These are phyloP conservation scores for Eutrigla gurnardus DNA, from an alignment of 2,797 vertebrate genomes.

Conservation along the genomic window DNA sequence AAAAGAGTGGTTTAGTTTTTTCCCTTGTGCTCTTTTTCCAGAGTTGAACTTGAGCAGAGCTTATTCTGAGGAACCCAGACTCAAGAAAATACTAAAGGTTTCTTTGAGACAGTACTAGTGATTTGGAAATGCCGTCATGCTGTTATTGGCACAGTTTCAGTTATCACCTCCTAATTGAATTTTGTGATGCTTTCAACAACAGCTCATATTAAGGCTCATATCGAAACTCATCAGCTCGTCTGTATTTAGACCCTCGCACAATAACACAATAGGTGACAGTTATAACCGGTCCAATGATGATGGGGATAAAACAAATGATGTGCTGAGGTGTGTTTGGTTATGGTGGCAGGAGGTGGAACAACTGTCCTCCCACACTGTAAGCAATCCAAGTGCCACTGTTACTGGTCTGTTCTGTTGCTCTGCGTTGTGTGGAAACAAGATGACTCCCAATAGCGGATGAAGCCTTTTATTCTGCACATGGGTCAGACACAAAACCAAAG, in stretches of 20 bases:
- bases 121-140: not conserved
- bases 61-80: not conserved
- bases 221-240: conserved; percentile 8
- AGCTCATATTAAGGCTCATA: conserved; percentile 15
- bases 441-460: too few species aligned
- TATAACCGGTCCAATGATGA: not conserved
- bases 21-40: conserved; percentile 38
- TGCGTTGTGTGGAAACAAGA: too few species aligned
- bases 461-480: too few species aligned
- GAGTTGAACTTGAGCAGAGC: conserved; percentile 18
- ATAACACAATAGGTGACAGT: conserved; percentile 15
- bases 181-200: conserved; percentile 19
- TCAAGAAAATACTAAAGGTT: not conserved
- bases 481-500: too few species aligned
- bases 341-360: not conserved
- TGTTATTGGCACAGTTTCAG: conserved; percentile 2
- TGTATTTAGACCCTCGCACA: conserved; percentile 4
- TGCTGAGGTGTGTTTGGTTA: conserved; percentile 19
- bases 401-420: not conserved
- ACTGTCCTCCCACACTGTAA: not conserved
- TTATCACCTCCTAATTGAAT: conserved; percentile 32
- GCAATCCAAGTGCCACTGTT: too few species aligned
- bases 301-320: not conserved
- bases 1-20: conserved; percentile 58
- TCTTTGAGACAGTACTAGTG: not conserved